A percentile compares a stretch with the other conserved stretches of the same genome.
Conservation (phyloP, 2,888 invertebrate genomes). For the Physocephala rufipes region DNA sequence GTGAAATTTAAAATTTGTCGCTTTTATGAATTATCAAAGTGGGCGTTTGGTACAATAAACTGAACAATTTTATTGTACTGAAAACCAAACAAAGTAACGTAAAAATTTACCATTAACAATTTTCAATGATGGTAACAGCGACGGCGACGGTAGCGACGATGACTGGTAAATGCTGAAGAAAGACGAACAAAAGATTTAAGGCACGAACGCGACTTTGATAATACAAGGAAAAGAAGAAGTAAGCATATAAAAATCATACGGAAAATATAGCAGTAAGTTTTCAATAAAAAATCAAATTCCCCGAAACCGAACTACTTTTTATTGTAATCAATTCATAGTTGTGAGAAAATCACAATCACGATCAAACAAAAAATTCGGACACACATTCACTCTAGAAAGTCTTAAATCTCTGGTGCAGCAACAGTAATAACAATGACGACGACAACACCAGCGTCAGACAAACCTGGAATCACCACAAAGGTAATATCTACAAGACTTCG, state of each 20-base stretch:
- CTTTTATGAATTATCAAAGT: constrained; percentile 26
- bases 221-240: not conserved
- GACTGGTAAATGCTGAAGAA: not conserved
- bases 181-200: constrained; percentile 21
- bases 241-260: not conserved
- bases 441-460: constrained; percentile 1
- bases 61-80: constrained; percentile 23
- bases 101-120: too few species aligned
- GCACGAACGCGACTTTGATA: not conserved
- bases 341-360: not conserved
- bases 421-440: not conserved
- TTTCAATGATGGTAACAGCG: too few species aligned
- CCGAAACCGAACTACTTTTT: not conserved
- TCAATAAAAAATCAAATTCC: not conserved
- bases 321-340: not conserved
- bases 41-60: constrained; percentile 24
- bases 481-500: too few species aligned
- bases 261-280: not conserved
- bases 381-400: not conserved
- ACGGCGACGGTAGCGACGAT: too few species aligned
- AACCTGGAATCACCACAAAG: too few species aligned
- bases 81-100: too few species aligned
- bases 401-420: not conserved
- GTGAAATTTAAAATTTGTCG: constrained; percentile 38
- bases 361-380: not conserved